A percentile compares a stretch with the other conserved stretches of the same genome.
These are phyloP conservation scores for Melanchra persicariae DNA, from an alignment of 2,888 invertebrate species.

Conservation along the genomic window DNA sequence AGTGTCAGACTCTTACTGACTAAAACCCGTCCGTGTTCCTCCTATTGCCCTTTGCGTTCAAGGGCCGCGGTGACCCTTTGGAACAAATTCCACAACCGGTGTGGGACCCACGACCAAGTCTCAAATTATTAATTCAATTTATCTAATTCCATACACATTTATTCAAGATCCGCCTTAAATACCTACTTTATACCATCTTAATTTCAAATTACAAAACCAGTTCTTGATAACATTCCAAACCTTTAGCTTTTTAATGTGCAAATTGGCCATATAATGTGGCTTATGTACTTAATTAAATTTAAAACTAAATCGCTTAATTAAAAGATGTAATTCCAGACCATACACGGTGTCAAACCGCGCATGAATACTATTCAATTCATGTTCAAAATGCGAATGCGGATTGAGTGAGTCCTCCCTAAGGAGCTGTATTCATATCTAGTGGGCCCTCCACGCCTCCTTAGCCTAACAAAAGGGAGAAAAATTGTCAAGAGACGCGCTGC, in stretches of 20 bases:
- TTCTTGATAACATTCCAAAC: conserved; percentile 33
- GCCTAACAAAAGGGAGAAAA: conserved; percentile 80
- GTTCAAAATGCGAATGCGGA: conserved; percentile 66
- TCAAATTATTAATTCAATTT: conserved; percentile 23
- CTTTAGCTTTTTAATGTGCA: conserved; percentile 27
- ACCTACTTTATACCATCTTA: conserved; percentile 27
- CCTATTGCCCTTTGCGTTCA: too few species aligned
- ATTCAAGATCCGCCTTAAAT: conserved; percentile 33
- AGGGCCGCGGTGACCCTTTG: too few species aligned
- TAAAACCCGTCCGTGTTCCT: too few species aligned
- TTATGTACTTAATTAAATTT: conserved; percentile 31
- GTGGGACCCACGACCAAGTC: conserved; percentile 4
- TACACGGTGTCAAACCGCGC: conserved; percentile 19
- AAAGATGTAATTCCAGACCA: conserved; percentile 22
- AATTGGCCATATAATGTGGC: conserved; percentile 42
- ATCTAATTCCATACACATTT: conserved; percentile 30
- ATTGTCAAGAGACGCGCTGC: conserved; percentile 79
- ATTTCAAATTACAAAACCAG: conserved; percentile 54
- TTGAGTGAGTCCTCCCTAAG: conserved; percentile 69
- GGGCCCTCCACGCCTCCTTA: conserved; percentile 75
- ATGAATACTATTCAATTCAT: conserved; percentile 55
- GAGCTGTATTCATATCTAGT: conserved; percentile 78
- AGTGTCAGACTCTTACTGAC: too few species aligned
- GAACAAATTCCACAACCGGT: too few species aligned
- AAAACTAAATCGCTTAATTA: conserved; percentile 48